phyloP scores from a whole-genome alignment of 2,113 vertebrate genomes.

The Odocoileus hemionus region DNA sequence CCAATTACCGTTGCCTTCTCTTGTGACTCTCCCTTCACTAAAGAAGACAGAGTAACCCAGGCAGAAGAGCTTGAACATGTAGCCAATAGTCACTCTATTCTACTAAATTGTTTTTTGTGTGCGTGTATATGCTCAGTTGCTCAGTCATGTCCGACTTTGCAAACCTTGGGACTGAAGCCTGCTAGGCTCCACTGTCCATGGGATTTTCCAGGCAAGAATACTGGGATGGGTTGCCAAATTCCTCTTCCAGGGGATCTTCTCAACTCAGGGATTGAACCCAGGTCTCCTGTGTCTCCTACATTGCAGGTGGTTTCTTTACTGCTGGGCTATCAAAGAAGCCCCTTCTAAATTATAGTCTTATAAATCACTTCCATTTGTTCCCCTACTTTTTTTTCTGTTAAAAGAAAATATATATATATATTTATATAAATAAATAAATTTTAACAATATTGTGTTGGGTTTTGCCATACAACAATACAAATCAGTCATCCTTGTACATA shows the following conservation, averaged over 20 bases:
- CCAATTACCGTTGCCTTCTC: not conserved
- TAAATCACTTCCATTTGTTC: not conserved
- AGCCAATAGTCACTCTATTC: not conserved
- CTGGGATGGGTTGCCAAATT: not conserved
- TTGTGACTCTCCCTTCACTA: not conserved
- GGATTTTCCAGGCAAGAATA: not conserved
- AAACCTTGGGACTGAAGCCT: not conserved
- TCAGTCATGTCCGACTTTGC: not conserved
- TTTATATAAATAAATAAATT: not conserved
- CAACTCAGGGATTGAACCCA: not conserved
- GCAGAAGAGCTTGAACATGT: not conserved
- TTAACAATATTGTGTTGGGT: not conserved
- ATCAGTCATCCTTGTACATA: not conserved
- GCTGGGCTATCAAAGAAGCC: not conserved
- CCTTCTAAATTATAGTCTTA: not conserved
- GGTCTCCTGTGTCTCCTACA: not conserved
- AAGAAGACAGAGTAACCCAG: not conserved
- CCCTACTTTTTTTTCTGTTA: not conserved
- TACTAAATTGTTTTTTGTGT: not conserved
- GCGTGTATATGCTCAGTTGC: fast-evolving
- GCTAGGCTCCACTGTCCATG: not conserved
- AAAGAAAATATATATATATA: too few species aligned
- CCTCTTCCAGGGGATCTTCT: not conserved
- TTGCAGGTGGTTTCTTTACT: not conserved
- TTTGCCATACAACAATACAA: not conserved